Percentiles rank a stretch among this genome's conserved stretches.
Evolutionary conservation across 2,888 invertebrate genomes (phyloP).

Genomic region (Amphipyra berbera): DNA sequence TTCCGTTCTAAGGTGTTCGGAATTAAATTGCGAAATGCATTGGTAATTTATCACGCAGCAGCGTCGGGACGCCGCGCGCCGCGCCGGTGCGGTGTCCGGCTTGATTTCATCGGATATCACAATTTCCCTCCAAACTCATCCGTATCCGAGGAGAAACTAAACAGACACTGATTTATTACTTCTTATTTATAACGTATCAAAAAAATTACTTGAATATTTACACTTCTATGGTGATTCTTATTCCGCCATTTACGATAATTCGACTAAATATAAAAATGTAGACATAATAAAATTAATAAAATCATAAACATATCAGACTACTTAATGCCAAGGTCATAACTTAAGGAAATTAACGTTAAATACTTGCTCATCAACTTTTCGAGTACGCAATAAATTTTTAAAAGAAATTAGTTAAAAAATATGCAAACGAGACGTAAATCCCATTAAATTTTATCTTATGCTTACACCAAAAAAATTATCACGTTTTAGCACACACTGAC

Average conservation of each 20-base stretch:
- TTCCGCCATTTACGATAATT: conserved; percentile 10
- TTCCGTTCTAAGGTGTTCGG: conserved; percentile 36
- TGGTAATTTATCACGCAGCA: conserved; percentile 36
- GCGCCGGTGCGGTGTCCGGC: conserved; percentile 64
- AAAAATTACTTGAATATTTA: conserved; percentile 14
- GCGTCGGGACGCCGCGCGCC: conserved; percentile 16
- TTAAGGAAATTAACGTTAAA: conserved; percentile 31
- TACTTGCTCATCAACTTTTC: conserved; percentile 30
- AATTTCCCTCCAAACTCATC: conserved; percentile 58
- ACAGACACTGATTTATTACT: conserved; percentile 39
- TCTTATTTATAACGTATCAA: conserved; percentile 10
- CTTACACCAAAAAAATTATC: conserved; percentile 53
- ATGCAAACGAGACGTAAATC: conserved; percentile 23
- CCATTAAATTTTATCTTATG: conserved; percentile 21
- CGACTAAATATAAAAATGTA: conserved; percentile 4
- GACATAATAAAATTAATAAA: conserved; percentile 18
- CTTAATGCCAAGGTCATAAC: conserved; percentile 50
- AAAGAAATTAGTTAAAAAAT: conserved; percentile 19
- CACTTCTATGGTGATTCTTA: conserved; percentile 4
- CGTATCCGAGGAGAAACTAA: conserved; percentile 33
- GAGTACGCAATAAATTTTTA: conserved; percentile 11
- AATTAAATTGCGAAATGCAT: conserved; percentile 38
- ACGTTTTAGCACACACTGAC: conserved; percentile 60
- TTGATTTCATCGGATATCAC: conserved; percentile 71
- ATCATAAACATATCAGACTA: conserved; percentile 27